Evolutionary conservation across 2,888 invertebrate genomes (phyloP).

Genomic region (Hesperia comma): DNA sequence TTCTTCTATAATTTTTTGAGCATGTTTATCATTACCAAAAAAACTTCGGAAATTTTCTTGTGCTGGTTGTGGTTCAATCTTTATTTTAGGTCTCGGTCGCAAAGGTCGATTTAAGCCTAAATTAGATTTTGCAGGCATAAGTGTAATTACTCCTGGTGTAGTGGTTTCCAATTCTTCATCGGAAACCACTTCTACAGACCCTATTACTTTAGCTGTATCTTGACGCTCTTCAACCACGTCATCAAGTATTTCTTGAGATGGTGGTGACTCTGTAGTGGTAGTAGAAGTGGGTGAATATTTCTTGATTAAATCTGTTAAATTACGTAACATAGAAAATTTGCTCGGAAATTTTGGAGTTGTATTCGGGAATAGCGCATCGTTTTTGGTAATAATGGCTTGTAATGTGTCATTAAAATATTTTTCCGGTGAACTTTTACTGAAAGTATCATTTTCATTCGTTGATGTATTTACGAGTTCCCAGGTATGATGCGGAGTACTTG

Average conservation of each 20-base stretch:
- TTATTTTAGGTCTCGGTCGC: slow-evolving; percentile 84
- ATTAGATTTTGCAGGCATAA: slow-evolving; percentile 91
- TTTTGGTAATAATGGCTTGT: slow-evolving; percentile 85
- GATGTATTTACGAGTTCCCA: slow-evolving; percentile 86
- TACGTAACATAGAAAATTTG: slow-evolving; percentile 80
- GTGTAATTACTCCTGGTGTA: slow-evolving; percentile 79
- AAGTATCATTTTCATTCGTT: slow-evolving; percentile 70
- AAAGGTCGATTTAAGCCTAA: slow-evolving; percentile 89
- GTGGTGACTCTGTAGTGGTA: slow-evolving; percentile 60
- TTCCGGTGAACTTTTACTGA: slow-evolving; percentile 72
- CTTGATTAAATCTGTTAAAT: slow-evolving; percentile 86
- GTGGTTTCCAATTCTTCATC: slow-evolving; percentile 74
- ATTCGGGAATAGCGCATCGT: slow-evolving; percentile 73
- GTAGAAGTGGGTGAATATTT: slow-evolving; percentile 82
- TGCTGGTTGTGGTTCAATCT: slow-evolving; percentile 60
- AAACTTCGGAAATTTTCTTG: slow-evolving; percentile 67
- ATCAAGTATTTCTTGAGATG: slow-evolving; percentile 46
- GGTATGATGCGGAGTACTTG: slow-evolving; percentile 69
- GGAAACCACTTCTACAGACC: slow-evolving; percentile 74
- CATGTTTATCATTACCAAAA: slow-evolving; percentile 59
- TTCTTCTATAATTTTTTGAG: slow-evolving; percentile 58
- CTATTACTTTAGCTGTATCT: slow-evolving; percentile 65
- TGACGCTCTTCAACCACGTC: slow-evolving; percentile 59
- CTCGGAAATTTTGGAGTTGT: slow-evolving; percentile 74
- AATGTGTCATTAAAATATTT: slow-evolving; percentile 85